These are phyloP conservation scores for Macropis europaea DNA, from an alignment of 2,888 invertebrate species.

Conservation along the genomic window DNA sequence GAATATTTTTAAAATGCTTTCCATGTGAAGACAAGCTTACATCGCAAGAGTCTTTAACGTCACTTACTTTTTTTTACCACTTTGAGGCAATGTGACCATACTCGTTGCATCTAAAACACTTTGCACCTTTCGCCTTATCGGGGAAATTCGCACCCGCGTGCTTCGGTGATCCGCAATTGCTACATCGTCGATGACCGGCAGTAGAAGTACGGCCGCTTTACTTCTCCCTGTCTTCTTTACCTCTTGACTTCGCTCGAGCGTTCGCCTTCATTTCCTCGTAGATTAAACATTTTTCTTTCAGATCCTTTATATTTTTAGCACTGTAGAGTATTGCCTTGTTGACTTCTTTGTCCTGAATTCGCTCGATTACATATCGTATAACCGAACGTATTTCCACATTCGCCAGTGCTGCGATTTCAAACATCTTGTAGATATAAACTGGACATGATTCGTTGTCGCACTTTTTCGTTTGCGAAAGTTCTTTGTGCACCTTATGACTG, in stretches of 20 bases:
- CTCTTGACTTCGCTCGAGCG: neutral
- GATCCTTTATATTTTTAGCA: neutral
- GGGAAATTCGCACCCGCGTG: no score
- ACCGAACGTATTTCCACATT: neutral
- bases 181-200: no score
- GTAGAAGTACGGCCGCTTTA: no score
- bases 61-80: no score
- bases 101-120: no score
- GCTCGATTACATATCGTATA: neutral
- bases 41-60: no score
- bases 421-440: slow-evolving; percentile 12
- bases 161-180: no score
- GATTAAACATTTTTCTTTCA: neutral
- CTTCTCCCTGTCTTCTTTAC: neutral
- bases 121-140: no score
- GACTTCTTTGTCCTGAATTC: neutral
- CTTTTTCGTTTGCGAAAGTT: neutral
- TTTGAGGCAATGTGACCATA: no score
- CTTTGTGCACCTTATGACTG: neutral
- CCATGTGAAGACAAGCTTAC: no score
- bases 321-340: neutral
- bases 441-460: neutral
- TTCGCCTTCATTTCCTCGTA: neutral
- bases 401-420: slow-evolving; percentile 2
- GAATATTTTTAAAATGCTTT: no score